Conservation (phyloP, 2,888 invertebrate species). For the Tricholauxania praeusta region DNA sequence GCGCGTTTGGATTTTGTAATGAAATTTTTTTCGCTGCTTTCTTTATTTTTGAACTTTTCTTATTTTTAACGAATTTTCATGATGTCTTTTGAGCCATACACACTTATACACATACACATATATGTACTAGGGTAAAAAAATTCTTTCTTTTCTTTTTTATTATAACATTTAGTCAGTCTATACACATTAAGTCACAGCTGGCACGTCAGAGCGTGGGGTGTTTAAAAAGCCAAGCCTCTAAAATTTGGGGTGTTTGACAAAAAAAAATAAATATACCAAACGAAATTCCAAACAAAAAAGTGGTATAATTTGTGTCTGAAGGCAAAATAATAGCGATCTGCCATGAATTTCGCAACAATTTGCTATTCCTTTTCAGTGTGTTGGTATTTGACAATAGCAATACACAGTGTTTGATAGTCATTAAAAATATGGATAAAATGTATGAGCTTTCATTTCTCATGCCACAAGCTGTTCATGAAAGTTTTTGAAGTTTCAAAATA, state of each 20-base stretch:
- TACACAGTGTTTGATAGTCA: too few species aligned
- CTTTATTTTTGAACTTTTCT: neutral
- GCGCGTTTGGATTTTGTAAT: neutral
- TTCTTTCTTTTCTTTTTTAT: neutral
- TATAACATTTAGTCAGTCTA: conserved; percentile 14
- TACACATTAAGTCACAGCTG: conserved; percentile 17
- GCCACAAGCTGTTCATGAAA: too few species aligned
- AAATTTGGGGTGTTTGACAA: neutral
- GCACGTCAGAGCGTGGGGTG: neutral
- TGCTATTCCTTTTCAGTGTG: conserved; percentile 17
- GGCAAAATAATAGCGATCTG: conserved; percentile 47
- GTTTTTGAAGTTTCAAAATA: too few species aligned
- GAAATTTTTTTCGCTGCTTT: too few species aligned
- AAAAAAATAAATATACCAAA: neutral
- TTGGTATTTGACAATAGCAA: neutral
- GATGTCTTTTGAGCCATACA: conserved; percentile 6
- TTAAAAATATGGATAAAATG: too few species aligned
- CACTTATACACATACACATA: neutral
- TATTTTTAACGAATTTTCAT: conserved; percentile 20
- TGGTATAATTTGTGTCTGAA: conserved; percentile 45
- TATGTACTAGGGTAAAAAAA: neutral
- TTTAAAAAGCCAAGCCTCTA: neutral
- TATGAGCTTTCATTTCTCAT: too few species aligned
- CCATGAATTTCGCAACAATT: conserved; percentile 49
- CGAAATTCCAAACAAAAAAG: conserved; percentile 30